Conservation (phyloP, 37 sponge, comb jelly and placozoan genomes). For the Diacarnus erythraeanus region DNA sequence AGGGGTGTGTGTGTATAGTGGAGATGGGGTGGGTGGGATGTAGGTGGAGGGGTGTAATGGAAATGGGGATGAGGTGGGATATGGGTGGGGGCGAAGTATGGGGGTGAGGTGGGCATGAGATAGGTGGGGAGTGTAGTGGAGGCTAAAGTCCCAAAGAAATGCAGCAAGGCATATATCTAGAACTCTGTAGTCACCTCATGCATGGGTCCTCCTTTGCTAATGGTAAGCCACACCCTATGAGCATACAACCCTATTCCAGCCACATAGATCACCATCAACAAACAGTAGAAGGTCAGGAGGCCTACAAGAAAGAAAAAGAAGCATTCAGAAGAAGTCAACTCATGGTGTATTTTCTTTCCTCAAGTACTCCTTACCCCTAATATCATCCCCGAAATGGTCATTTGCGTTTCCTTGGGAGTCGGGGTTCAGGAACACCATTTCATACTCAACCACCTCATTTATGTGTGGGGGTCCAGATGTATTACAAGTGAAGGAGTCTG, state of each 20-base stretch:
- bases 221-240: constrained; percentile 54
- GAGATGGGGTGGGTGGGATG: too few species aligned
- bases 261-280: constrained; percentile 52
- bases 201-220: constrained; percentile 80
- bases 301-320: constrained; percentile 27
- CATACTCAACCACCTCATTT: constrained; percentile 31
- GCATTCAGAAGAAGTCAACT: neutral
- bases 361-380: constrained; percentile 37
- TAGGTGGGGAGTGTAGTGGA: neutral
- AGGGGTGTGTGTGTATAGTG: too few species aligned
- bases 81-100: neutral
- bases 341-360: neutral
- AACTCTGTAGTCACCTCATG: constrained; percentile 56
- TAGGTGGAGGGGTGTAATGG: too few species aligned
- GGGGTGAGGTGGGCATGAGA: neutral
- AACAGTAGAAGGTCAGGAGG: constrained; percentile 48
- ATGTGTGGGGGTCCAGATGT: neutral
- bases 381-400: constrained; percentile 71
- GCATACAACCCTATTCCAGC: constrained; percentile 42
- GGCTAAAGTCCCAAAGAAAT: too few species aligned
- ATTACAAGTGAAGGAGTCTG: constrained; percentile 56
- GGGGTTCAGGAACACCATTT: constrained; percentile 66
- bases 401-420: constrained; percentile 50
- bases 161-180: too few species aligned
- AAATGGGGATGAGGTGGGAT: too few species aligned